Evolutionary conservation across 2,888 invertebrate species (phyloP), one percentile per base, ranked within the genome.

Genomic region (Meandrusa payeni): DNA sequence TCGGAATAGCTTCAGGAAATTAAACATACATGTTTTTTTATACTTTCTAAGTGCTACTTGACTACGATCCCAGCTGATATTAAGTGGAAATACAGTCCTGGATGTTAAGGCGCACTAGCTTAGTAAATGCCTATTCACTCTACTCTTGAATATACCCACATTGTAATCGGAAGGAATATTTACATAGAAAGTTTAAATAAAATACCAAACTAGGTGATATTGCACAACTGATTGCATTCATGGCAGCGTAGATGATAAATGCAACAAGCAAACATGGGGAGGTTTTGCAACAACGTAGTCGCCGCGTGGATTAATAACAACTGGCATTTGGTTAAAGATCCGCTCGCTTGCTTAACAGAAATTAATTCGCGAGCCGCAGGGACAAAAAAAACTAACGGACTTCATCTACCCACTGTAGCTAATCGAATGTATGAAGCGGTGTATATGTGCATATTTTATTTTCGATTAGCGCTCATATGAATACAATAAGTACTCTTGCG

Each of bases 401-500:
- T 32, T 33, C 17, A 23, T 23, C 20, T 28, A 34, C 34, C 10
- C 19, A 22, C 15, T 15, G 7, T 9, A 7, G 20, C 15, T 34
- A 28, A 41, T 9, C 13, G 41, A 23, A 42, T 42, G 36, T 24
- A 36, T 22, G 23, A 36, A 41, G 28, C 31, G n/a, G 9, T 10
- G 15, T 22, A 13, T 29, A 37, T 32, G 32, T 32, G 38, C 43
- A 43, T 43, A 43, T 43, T 38, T 43, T 38, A 44, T 44, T 36
- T 44, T 67, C 66, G 61, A 70, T 76, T 65, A 64, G 54, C 57
- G 59, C 64, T 69, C 61, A 72, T 73, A 72, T 71, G 71, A 73
- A 79, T 77, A 79, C 76, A 78, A 78, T 77, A 58, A 64, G 64
- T 63, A 69, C 54, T 50, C 55, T 65, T 72, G 46, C 38, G 26